phyloP scores from a whole-genome alignment of 2,113 vertebrate species.

The Lepus europaeus region DNA sequence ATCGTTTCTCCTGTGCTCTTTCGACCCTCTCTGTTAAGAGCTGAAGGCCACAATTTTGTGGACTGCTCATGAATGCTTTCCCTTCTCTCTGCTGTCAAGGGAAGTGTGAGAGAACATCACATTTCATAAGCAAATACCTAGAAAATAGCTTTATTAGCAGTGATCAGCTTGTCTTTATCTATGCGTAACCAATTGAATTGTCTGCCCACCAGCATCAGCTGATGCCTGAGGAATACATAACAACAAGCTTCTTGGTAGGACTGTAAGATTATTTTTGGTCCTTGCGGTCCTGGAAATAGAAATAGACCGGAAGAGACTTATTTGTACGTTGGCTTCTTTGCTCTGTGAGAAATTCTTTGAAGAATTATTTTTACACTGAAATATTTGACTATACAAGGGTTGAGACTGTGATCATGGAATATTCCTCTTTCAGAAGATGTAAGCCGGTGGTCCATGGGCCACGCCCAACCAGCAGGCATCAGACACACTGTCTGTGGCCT shows the following conservation, averaged over 20 bases:
- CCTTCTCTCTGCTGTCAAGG: not conserved
- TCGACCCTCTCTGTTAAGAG: slow-evolving; percentile 29
- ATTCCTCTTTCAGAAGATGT: slow-evolving; percentile 6
- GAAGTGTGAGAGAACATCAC: not conserved
- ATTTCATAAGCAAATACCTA: not conserved
- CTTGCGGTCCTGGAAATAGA: slow-evolving; percentile 46
- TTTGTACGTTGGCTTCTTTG: slow-evolving; percentile 58
- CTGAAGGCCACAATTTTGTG: not conserved
- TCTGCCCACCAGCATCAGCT: not conserved
- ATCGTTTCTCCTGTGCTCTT: slow-evolving; percentile 11
- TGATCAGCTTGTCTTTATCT: not conserved
- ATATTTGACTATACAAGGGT: slow-evolving; percentile 50
- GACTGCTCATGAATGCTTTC: not conserved
- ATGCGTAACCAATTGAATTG: not conserved
- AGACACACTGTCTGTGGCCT: not conserved
- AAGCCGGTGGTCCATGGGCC: not conserved
- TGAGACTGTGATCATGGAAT: not conserved
- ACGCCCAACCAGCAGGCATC: not conserved
- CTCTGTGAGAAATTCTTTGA: slow-evolving; percentile 46
- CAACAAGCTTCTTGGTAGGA: not conserved
- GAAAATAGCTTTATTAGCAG: slow-evolving; percentile 18
- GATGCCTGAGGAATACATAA: slow-evolving; percentile 31
- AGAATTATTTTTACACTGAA: slow-evolving; percentile 62
- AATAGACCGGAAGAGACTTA: slow-evolving; percentile 40
- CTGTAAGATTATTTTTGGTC: slow-evolving; percentile 23